Evolutionary conservation across 2,113 vertebrate genomes (phyloP).

Genomic region (Tympanuchus pallidicinctus): DNA sequence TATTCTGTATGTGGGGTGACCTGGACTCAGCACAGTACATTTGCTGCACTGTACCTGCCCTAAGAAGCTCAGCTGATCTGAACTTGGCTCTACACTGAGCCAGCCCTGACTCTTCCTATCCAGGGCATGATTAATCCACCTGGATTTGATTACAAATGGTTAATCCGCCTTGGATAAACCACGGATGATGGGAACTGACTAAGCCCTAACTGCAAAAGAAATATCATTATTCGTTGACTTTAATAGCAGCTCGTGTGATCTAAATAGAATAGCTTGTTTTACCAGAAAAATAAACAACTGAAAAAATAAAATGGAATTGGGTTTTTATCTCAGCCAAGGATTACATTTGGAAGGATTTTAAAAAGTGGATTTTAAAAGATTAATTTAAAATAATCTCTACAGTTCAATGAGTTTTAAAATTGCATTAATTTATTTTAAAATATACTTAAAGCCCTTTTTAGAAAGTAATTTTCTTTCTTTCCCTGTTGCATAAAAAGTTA

Average conservation of each 20-base stretch:
- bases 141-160: slow-evolving; percentile 53
- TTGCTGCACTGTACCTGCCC: background rate
- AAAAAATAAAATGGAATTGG: slow-evolving; percentile 46
- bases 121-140: slow-evolving; percentile 61
- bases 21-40: background rate
- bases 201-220: slow-evolving; percentile 21
- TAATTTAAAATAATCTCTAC: slow-evolving; percentile 61
- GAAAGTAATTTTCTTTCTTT: slow-evolving; percentile 24
- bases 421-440: slow-evolving; percentile 50
- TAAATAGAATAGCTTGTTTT: slow-evolving; percentile 33
- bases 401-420: slow-evolving; percentile 37
- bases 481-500: background rate
- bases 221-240: slow-evolving; percentile 24
- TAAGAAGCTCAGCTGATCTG: accelerated
- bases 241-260: slow-evolving; percentile 3
- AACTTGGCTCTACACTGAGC: background rate
- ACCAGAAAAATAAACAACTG: slow-evolving; percentile 23
- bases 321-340: slow-evolving; percentile 45
- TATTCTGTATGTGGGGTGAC: background rate
- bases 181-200: slow-evolving; percentile 9
- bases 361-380: slow-evolving; percentile 68
- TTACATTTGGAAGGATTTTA: slow-evolving; percentile 61
- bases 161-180: slow-evolving; percentile 53
- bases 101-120: background rate
- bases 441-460: background rate